Evolutionary conservation across 2,113 vertebrate genomes (phyloP).

Genomic region (Lepidothrix coronata): DNA sequence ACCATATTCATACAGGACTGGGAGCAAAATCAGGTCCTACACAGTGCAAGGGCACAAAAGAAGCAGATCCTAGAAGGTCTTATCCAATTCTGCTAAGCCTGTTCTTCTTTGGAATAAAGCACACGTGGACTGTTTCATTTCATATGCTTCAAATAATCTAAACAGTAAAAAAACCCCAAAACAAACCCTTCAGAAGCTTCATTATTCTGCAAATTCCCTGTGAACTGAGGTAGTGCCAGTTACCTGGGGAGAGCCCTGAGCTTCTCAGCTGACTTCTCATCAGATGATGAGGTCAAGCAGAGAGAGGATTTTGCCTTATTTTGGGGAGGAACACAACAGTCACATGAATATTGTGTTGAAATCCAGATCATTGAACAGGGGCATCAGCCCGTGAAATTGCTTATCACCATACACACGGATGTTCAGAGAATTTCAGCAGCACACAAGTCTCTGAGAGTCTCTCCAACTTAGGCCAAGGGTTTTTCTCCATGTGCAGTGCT

Average conservation of each 20-base stretch:
- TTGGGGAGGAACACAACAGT: fast-evolving
- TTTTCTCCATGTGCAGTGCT: fast-evolving
- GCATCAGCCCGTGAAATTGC: neutral
- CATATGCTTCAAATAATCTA: neutral
- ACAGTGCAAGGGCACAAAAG: neutral
- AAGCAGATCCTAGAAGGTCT: neutral
- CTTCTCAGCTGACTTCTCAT: neutral
- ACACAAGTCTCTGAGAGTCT: fast-evolving
- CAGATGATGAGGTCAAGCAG: neutral
- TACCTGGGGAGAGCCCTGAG: neutral
- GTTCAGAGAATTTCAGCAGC: fast-evolving
- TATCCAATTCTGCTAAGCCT: neutral
- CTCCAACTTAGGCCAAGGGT: neutral
- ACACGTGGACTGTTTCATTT: neutral
- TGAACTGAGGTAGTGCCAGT: neutral
- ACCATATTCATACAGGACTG: neutral
- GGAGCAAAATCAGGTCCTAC: neutral
- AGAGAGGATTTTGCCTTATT: neutral
- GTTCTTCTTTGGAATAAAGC: neutral
- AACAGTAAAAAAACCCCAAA: neutral
- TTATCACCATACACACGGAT: fast-evolving
- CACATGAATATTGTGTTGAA: fast-evolving
- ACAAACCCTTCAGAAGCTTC: neutral
- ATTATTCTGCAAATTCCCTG: neutral
- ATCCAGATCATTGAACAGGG: neutral